These are phyloP conservation scores for Cololabis saira DNA, from an alignment of 2,113 vertebrate genomes.

Conservation along the genomic window DNA sequence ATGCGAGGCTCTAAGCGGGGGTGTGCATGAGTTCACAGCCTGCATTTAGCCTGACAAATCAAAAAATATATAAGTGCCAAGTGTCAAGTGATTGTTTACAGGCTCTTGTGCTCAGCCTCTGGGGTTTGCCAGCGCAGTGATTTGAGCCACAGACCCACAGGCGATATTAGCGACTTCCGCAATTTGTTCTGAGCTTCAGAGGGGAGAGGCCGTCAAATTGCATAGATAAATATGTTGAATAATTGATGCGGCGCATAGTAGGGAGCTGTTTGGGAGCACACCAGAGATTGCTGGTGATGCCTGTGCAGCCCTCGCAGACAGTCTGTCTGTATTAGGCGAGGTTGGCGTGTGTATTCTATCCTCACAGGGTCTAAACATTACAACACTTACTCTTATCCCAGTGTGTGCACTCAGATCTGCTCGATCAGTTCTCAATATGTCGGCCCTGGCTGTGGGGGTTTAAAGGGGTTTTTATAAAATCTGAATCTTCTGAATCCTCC, in stretches of 20 bases:
- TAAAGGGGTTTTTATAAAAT: conserved; percentile 8
- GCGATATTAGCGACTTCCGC: conserved; percentile 71
- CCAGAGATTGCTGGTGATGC: conserved; percentile 69
- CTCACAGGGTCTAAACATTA: conserved; percentile 55
- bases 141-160: conserved; percentile 63
- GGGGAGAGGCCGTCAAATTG: conserved; percentile 80
- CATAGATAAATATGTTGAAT: conserved; percentile 84
- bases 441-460: conserved; percentile 25
- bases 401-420: conserved; percentile 43
- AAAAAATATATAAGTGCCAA: conserved; percentile 61
- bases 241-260: conserved; percentile 78
- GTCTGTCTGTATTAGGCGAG: conserved; percentile 57
- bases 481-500: conserved; percentile 38
- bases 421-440: conserved; percentile 55
- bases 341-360: conserved; percentile 41
- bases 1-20: conserved; percentile 27
- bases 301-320: conserved; percentile 53
- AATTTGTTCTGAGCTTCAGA: conserved; percentile 75
- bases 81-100: conserved; percentile 75
- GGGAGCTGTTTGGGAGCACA: conserved; percentile 73
- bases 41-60: conserved; percentile 60
- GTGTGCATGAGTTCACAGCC: conserved; percentile 53
- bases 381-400: conserved; percentile 48
- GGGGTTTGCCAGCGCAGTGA: conserved; percentile 40
- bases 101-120: conserved; percentile 62